phyloP scores from a whole-genome alignment of 2,888 invertebrate species.

The Opisthograptis luteolata region DNA sequence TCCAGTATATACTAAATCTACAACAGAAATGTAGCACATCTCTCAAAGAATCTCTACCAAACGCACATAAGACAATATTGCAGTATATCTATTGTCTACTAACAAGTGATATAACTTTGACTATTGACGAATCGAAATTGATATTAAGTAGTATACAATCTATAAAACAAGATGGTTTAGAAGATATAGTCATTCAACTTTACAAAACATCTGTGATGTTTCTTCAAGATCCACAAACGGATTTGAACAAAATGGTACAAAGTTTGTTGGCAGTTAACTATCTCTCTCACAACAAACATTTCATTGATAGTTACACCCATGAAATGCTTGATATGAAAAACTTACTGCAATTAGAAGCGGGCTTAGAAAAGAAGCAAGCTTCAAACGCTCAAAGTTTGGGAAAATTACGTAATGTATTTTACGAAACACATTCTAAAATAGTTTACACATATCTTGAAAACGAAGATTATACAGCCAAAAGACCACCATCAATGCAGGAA shows the following conservation, averaged over 20 bases:
- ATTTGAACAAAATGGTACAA: slow-evolving; percentile 55
- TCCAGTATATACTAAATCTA: slow-evolving; percentile 52
- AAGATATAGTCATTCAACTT: slow-evolving; percentile 50
- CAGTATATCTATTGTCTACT: slow-evolving; percentile 56
- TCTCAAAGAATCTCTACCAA: slow-evolving; percentile 38
- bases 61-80: slow-evolving; percentile 50
- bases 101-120: slow-evolving; percentile 46
- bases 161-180: slow-evolving; percentile 34
- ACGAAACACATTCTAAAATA: slow-evolving; percentile 66
- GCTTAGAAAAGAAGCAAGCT: slow-evolving; percentile 39
- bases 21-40: slow-evolving; percentile 41
- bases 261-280: slow-evolving; percentile 54
- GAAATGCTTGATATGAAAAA: slow-evolving; percentile 53
- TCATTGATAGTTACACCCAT: slow-evolving; percentile 45
- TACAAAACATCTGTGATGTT: slow-evolving; percentile 54
- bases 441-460: slow-evolving; percentile 45
- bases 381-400: slow-evolving; percentile 56
- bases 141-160: slow-evolving; percentile 47
- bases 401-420: slow-evolving; percentile 61
- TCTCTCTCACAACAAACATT: slow-evolving; percentile 43
- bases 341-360: slow-evolving; percentile 45
- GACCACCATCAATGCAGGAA: neutral
- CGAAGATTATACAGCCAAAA: neutral
- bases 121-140: slow-evolving; percentile 47
- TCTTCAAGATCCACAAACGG: slow-evolving; percentile 48